phyloP scores from a whole-genome alignment of 2,888 invertebrate genomes.

The Pandemis corylana region DNA sequence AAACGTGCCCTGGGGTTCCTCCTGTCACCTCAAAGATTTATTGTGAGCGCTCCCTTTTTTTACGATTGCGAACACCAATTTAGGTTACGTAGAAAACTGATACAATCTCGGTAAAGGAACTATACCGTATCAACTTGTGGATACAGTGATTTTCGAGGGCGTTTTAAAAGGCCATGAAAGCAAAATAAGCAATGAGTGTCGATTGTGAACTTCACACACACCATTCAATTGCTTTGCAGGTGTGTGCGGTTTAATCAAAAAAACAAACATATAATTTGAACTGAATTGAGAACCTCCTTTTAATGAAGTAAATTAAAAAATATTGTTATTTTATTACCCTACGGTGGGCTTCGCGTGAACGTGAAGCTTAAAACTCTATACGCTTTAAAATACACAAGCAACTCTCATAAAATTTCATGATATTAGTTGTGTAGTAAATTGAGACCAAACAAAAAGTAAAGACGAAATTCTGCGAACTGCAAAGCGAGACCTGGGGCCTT shows the following conservation, averaged over 20 bases:
- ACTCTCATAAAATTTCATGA: background rate
- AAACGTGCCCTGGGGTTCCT: slow-evolving; percentile 18
- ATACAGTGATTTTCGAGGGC: background rate
- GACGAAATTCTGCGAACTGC: no score
- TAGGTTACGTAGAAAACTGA: slow-evolving; percentile 17
- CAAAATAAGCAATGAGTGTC: background rate
- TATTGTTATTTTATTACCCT: no score
- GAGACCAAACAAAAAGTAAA: no score
- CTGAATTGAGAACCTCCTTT: no score
- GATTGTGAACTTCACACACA: no score
- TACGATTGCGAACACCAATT: slow-evolving; percentile 24
- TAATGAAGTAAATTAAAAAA: no score
- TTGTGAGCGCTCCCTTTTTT: slow-evolving; percentile 17
- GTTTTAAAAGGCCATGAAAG: background rate
- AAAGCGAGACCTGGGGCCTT: no score
- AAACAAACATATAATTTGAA: no score
- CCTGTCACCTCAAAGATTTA: slow-evolving; percentile 35
- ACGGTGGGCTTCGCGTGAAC: no score
- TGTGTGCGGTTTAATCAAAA: no score
- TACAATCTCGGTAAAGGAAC: background rate
- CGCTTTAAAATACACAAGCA: background rate
- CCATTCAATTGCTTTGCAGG: no score
- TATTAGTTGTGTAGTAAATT: background rate
- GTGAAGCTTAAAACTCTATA: no score
- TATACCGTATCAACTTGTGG: background rate